Percentiles rank a stretch among this genome's conserved stretches.
phyloP scores from a whole-genome alignment of 2,888 invertebrate species.

The Eilema caniola region DNA sequence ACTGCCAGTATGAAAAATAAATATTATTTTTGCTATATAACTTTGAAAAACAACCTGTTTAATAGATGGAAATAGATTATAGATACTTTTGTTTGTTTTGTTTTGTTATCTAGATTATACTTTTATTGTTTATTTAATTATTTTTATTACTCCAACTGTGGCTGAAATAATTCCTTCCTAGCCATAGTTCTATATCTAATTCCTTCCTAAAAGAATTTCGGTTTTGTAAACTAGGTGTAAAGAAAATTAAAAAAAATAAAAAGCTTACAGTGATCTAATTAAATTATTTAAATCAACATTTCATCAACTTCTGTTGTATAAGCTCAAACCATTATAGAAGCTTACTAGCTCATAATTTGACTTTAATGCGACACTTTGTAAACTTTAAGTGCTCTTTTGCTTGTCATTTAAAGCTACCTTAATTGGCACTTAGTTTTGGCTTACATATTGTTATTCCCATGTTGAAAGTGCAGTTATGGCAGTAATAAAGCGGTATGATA shows the following conservation, averaged over 20 bases:
- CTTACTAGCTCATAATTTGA: conserved; percentile 41
- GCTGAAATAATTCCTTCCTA: too few relatives aligned
- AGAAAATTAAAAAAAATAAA: too few relatives aligned
- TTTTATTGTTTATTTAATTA: too few relatives aligned
- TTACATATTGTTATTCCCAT: conserved; percentile 49
- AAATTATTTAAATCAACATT: not conserved
- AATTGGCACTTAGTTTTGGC: conserved; percentile 52
- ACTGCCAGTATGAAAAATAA: conserved; percentile 42
- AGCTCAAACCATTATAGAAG: conserved; percentile 22
- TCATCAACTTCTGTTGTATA: not conserved
- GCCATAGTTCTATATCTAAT: too few relatives aligned
- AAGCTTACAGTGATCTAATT: not conserved
- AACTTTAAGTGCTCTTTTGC: conserved; percentile 36
- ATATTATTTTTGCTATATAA: conserved; percentile 33
- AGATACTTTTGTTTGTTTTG: too few relatives aligned
- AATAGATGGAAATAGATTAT: too few relatives aligned
- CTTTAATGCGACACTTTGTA: conserved; percentile 40
- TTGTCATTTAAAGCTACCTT: conserved; percentile 37
- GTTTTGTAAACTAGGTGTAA: too few relatives aligned
- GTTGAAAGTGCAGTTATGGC: conserved; percentile 42
- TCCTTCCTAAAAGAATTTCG: too few relatives aligned
- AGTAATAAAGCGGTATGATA: conserved; percentile 24
- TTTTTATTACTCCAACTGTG: too few relatives aligned
- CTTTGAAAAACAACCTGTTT: conserved; percentile 7
- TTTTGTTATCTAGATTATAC: too few relatives aligned